Conservation (phyloP, 2,888 invertebrate genomes). For the Scaptomyza polygonia region DNA sequence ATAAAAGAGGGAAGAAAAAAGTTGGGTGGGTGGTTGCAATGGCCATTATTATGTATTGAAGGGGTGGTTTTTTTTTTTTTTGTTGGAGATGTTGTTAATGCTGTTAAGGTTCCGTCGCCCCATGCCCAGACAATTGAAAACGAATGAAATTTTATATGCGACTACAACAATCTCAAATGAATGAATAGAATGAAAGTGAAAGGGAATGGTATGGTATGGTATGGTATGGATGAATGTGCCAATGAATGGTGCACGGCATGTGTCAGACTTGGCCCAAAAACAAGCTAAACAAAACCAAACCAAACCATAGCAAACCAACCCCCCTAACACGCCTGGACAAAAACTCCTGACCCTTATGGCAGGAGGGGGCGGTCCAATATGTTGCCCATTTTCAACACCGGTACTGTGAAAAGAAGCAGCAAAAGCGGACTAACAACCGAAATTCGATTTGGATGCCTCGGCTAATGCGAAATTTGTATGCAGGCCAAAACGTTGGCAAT, state of each 20-base stretch:
- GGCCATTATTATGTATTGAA: slow-evolving; percentile 27
- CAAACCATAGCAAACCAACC: background rate
- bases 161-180: slow-evolving; percentile 40
- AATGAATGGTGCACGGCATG: slow-evolving; percentile 35
- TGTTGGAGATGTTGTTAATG: slow-evolving; percentile 30
- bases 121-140: slow-evolving; percentile 61
- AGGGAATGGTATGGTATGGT: background rate
- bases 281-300: background rate
- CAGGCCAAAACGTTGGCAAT: slow-evolving; percentile 67
- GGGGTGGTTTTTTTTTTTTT: slow-evolving; percentile 53
- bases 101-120: slow-evolving; percentile 12
- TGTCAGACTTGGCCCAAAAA: slow-evolving; percentile 2
- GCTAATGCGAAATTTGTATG: slow-evolving; percentile 76
- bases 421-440: slow-evolving; percentile 32
- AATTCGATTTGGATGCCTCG: slow-evolving; percentile 55
- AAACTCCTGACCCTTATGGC: slow-evolving; percentile 25
- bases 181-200: slow-evolving; percentile 17
- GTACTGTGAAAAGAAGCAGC: slow-evolving; percentile 2
- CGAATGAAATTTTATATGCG: slow-evolving; percentile 70
- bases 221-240: slow-evolving; percentile 21
- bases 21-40: slow-evolving; percentile 42
- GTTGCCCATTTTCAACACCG: slow-evolving; percentile 59
- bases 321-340: background rate
- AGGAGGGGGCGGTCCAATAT: slow-evolving; percentile 55
- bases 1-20: slow-evolving; percentile 5